Conservation (phyloP, 2,888 invertebrate species). For the Harpalus rubripes region DNA sequence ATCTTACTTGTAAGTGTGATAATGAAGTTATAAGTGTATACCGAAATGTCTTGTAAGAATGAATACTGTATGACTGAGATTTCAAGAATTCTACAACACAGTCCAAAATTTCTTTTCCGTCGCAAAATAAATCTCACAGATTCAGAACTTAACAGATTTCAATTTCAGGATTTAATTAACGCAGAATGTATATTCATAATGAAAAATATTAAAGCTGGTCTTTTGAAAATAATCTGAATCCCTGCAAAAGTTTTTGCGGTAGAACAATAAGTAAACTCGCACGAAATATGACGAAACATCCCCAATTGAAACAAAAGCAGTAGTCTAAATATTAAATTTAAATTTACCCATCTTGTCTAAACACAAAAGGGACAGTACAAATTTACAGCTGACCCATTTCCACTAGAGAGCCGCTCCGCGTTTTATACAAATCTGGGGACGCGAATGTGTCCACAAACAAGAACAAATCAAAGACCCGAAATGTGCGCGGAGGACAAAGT, state of each 20-base stretch:
- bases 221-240: constrained; percentile 9
- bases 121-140: neutral
- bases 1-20: too few species aligned
- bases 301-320: constrained; percentile 52
- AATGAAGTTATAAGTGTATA: too few species aligned
- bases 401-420: constrained; percentile 21
- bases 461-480: constrained; percentile 65
- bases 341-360: constrained; percentile 59
- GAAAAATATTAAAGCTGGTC: constrained; percentile 27
- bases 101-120: neutral
- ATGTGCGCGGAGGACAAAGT: constrained; percentile 60
- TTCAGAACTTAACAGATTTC: neutral
- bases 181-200: constrained; percentile 21
- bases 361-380: constrained; percentile 61
- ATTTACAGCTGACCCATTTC: constrained; percentile 65
- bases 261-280: constrained; percentile 49
- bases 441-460: constrained; percentile 64
- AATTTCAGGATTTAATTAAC: neutral
- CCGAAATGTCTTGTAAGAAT: too few species aligned
- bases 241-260: constrained; percentile 33
- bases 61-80: too few species aligned
- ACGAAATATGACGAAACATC: constrained; percentile 51
- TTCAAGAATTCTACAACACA: too few species aligned
- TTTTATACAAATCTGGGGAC: constrained; percentile 59
- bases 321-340: constrained; percentile 62